Conservation (phyloP, 2,113 vertebrate genomes). For the cattle (Bos taurus) region DNA sequence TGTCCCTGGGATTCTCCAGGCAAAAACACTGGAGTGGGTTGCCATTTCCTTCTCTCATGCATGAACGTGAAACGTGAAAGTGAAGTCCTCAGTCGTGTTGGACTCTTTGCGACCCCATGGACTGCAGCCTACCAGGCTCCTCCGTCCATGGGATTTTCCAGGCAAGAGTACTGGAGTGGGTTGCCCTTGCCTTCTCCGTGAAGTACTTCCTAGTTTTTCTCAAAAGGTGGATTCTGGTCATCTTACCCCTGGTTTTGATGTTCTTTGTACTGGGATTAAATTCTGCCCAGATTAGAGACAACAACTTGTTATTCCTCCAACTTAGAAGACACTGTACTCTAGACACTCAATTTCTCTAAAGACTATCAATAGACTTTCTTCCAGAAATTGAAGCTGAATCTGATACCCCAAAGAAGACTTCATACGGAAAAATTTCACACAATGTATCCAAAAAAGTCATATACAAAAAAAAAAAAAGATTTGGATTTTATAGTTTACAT, state of each 20-base stretch:
- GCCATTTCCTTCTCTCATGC: too few species aligned
- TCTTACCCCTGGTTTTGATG: neutral
- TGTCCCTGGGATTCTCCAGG: too few species aligned
- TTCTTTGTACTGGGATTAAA: neutral
- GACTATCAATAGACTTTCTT: neutral
- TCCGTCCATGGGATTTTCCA: too few species aligned
- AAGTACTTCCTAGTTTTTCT: neutral
- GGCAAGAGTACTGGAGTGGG: too few species aligned
- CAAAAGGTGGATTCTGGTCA: neutral
- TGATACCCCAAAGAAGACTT: neutral
- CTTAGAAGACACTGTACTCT: neutral
- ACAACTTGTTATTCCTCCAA: neutral
- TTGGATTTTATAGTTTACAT: neutral
- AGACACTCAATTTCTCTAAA: neutral
- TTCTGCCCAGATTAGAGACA: neutral
- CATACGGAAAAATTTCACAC: neutral
- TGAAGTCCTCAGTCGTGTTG: too few species aligned
- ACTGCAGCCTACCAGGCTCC: too few species aligned
- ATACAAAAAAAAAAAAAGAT: neutral
- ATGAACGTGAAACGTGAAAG: too few species aligned
- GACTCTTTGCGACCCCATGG: too few species aligned
- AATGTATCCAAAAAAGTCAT: neutral
- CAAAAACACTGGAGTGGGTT: too few species aligned
- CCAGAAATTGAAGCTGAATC: neutral
- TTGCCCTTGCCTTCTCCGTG: neutral